These are phyloP conservation scores for Ellobium chinense DNA, from an alignment of 2,888 invertebrate species.

Conservation along the genomic window DNA sequence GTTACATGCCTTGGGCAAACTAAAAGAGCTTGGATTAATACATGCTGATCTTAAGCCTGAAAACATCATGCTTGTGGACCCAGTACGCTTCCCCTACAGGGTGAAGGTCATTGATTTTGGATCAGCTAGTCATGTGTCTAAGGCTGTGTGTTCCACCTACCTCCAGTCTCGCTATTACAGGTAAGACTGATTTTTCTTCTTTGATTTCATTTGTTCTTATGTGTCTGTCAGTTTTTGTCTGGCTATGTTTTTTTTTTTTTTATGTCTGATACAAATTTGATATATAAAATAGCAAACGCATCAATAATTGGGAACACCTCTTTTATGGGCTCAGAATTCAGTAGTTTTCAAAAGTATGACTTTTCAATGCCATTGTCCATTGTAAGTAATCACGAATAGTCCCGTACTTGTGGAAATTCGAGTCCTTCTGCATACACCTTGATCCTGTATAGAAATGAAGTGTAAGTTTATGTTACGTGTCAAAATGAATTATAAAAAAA, in stretches of 20 bases:
- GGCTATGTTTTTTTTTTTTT: conserved; percentile 5
- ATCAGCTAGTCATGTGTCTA: conserved; percentile 99
- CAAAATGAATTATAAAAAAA: too few relatives aligned
- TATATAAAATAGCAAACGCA: too few relatives aligned
- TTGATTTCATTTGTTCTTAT: not conserved
- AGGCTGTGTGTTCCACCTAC: conserved; percentile 99
- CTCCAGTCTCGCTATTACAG: conserved; percentile 99
- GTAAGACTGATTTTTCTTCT: conserved; percentile 64
- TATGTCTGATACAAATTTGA: too few relatives aligned
- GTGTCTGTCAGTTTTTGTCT: not conserved
- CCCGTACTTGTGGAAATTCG: too few relatives aligned
- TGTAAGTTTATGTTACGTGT: too few relatives aligned
- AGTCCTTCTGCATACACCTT: too few relatives aligned
- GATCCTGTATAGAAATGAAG: too few relatives aligned
- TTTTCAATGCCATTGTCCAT: too few relatives aligned
- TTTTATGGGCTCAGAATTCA: too few relatives aligned
- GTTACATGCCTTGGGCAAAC: conserved; percentile 87
- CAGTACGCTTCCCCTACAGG: conserved; percentile 97
- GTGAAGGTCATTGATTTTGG: conserved; percentile 99
- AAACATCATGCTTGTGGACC: conserved; percentile 99
- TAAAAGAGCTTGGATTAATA: conserved; percentile 98
- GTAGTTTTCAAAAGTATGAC: too few relatives aligned
- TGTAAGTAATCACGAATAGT: too few relatives aligned
- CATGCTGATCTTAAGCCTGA: conserved; percentile 99
- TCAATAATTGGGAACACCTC: too few relatives aligned